Base-by-base conservation (phyloP, 2,888 invertebrate species). In the Apantesis nais region DNA sequence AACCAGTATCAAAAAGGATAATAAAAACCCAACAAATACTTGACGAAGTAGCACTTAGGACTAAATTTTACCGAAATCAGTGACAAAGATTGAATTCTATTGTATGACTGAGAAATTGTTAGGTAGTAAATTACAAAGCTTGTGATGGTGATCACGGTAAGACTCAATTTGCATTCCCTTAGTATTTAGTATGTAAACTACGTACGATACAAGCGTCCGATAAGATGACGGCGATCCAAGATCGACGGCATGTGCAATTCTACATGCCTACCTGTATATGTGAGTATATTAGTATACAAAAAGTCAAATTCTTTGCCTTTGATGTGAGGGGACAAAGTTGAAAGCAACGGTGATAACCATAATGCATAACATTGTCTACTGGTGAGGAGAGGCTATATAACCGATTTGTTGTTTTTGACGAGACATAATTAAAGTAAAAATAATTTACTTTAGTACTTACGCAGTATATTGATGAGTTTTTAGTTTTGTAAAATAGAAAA, bases 261-360 rank as follows among this genome's bases (percentile, higher is more conserved):
- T 87, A 87, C 80, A 83, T 77, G 82, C 84, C 85, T 86, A 85
- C 80, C 78, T 81, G 83, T 79, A 81, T 81, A 78, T 52, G 87
- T 88, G 85, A 84, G 81, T 83, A 83, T 79, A 84, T 85, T 86
- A 86, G 78, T 80, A 71, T 80, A 85, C 81, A 78, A 77, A n/a
- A 82, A 80, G 66, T 79, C 67, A 68, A 44, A 70, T 65, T 64
- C 77, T 79, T 75, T 73, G 79, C 78, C 79, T 83, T 83, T 80
- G 75, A 70, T 69, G 72, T 68, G 73, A 79, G 78, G 72, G 73
- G 44, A 68, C 31, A 39, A 52, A 25, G 25, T 29, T 19, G 11
- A 34, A 7, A 2, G 34, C 19, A 2, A 22, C 16, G 0, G 4
- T 29, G 29, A 29, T 29, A 29, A 58, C 14, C 16, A 14, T 9